Base-by-base conservation (phyloP, 2,113 vertebrate species). In the Eonycteris spelaea region DNA sequence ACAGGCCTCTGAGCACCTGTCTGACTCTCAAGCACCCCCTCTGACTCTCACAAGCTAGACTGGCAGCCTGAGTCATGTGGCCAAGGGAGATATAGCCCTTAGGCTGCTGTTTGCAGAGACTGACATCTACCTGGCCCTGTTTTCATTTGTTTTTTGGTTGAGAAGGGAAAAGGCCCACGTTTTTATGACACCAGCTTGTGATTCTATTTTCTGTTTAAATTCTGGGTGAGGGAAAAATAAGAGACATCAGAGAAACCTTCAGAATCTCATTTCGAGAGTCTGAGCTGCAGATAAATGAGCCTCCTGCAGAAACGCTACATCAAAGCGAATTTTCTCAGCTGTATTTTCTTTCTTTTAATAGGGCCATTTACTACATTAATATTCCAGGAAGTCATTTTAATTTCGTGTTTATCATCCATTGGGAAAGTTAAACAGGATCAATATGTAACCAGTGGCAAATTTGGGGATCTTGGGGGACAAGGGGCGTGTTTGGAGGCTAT, bases 361-460 rank as follows among this genome's bases (percentile, higher is more conserved):
- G 97, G 97, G 96, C 97, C 97, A 97, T 98, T 98, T 97, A 97
- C 95, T 91, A 96, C 96, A 98, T 97, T 98, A 98, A 98, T 98
- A 98, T 98, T 98, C 97, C 97, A 97, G 97, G 97, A 97, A 98
- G 97, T 98, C 97, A 97, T 98, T 98, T 98, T 97, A 98, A 97
- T 98, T 97, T 96, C 33, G 61, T 97, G 97, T 98, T 97, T 98
- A 97, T 97, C 97, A 97, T 96, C 97, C 96, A 97, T 90, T 97
- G 97, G 97, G 97, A 98, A 98, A 97, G 97, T 97, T 97, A 97
- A 98, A 96, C 96, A 94, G 95, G 97, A 98, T 98, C 97, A 96
- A 96, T 97, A 98, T 92, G 94, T 97, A 97, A 97, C 94, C 96
- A 97, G 96, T 94, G 93, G 79, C 0, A 26, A 96, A 96, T 74